phyloP scores from a whole-genome alignment of 2,888 invertebrate species.

The Cancer borealis region DNA sequence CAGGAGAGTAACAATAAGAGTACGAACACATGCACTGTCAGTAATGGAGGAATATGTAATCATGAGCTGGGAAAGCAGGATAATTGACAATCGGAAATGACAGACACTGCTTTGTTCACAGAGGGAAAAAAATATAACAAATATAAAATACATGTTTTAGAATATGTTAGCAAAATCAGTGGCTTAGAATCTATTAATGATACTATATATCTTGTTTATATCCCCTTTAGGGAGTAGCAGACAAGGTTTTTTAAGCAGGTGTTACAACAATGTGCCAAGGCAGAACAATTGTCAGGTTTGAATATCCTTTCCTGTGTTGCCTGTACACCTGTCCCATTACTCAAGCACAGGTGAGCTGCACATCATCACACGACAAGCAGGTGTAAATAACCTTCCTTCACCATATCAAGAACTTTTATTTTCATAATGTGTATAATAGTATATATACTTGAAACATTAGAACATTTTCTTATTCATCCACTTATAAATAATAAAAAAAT shows the following conservation, averaged over 20 bases:
- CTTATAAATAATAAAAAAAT: slow-evolving; percentile 38
- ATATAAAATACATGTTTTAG: too few species aligned
- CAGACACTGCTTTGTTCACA: neutral
- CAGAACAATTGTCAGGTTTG: too few species aligned
- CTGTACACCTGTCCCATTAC: too few species aligned
- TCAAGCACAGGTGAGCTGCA: too few species aligned
- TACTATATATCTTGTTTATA: too few species aligned
- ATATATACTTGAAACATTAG: slow-evolving; percentile 27
- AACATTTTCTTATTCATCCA: neutral
- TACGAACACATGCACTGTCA: neutral
- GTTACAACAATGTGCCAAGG: too few species aligned
- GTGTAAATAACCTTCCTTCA: neutral
- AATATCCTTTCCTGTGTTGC: too few species aligned
- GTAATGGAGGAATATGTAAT: neutral
- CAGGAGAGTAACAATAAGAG: neutral
- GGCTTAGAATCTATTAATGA: too few species aligned
- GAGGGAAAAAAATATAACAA: neutral
- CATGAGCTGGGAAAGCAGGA: too few species aligned
- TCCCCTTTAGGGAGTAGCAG: too few species aligned
- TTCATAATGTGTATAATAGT: slow-evolving; percentile 6
- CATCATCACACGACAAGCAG: neutral
- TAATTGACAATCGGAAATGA: neutral
- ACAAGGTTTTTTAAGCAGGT: too few species aligned
- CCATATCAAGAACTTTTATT: slow-evolving; percentile 31
- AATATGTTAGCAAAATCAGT: neutral